Percentiles rank a stretch among this genome's conserved stretches.
These are phyloP conservation scores for Campoletis sonorensis DNA, from an alignment of 1,140 invertebrate genomes.

Conservation along the genomic window DNA sequence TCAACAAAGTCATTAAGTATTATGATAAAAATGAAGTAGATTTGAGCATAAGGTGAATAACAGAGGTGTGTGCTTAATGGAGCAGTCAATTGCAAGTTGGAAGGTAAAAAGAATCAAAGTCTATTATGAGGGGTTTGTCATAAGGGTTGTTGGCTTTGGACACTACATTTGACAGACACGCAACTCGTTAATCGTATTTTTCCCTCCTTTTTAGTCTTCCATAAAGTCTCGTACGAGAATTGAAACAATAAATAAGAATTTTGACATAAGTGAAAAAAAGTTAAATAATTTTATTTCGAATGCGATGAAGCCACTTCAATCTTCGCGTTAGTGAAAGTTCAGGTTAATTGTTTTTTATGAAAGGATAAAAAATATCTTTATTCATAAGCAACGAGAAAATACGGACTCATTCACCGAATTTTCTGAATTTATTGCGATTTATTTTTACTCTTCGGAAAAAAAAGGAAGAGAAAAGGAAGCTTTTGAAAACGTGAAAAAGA, in stretches of 20 bases:
- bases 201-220: not conserved
- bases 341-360: not conserved
- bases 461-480: slow-evolving; percentile 23
- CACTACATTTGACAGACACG: slow-evolving; percentile 1
- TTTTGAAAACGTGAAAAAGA: slow-evolving; percentile 21
- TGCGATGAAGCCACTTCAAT: not conserved
- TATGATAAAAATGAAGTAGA: slow-evolving; percentile 35
- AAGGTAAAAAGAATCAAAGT: slow-evolving; percentile 64
- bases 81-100: slow-evolving; percentile 8
- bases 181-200: not conserved
- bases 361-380: not conserved
- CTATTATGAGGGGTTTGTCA: slow-evolving; percentile 65
- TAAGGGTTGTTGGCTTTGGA: slow-evolving; percentile 22
- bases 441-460: slow-evolving; percentile 36
- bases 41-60: slow-evolving; percentile 63
- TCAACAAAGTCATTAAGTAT: slow-evolving; percentile 74
- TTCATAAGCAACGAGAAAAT: no score
- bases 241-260: not conserved
- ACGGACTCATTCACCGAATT: not conserved
- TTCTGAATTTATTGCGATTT: not conserved
- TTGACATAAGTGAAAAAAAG: not conserved
- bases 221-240: slow-evolving; percentile 23
- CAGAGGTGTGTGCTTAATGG: slow-evolving; percentile 39
- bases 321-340: not conserved
- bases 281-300: not conserved